Evolutionary conservation across 2,797 vertebrate genomes (phyloP).

Genomic region (Salarias fasciatus): DNA sequence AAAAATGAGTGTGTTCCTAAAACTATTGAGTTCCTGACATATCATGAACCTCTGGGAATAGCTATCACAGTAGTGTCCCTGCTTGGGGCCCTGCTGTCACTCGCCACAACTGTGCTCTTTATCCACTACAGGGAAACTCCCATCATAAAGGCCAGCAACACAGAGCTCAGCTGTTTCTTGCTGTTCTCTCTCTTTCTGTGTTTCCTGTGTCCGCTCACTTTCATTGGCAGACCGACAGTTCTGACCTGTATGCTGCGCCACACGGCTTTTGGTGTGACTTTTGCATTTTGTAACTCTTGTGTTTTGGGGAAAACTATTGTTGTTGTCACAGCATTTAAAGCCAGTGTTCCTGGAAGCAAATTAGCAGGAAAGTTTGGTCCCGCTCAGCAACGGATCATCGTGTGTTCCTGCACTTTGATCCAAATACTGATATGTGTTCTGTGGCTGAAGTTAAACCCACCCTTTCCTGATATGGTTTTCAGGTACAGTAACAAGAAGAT

Average conservation of each 20-base stretch:
- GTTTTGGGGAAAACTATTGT: slow-evolving; percentile 82
- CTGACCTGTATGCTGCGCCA: slow-evolving; percentile 81
- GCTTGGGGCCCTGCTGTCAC: slow-evolving; percentile 71
- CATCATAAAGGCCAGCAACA: slow-evolving; percentile 83
- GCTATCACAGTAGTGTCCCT: slow-evolving; percentile 73
- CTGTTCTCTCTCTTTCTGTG: slow-evolving; percentile 78
- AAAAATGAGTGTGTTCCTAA: slow-evolving; percentile 76
- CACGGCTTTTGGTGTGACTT: slow-evolving; percentile 79
- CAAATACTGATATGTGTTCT: slow-evolving; percentile 76
- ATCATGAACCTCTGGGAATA: slow-evolving; percentile 76
- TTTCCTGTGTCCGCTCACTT: slow-evolving; percentile 81
- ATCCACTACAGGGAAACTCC: slow-evolving; percentile 75
- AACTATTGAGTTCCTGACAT: slow-evolving; percentile 77
- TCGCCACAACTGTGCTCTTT: slow-evolving; percentile 66
- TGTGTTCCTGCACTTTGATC: slow-evolving; percentile 75
- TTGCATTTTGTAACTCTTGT: slow-evolving; percentile 83
- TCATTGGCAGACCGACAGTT: slow-evolving; percentile 73
- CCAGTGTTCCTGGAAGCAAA: slow-evolving; percentile 72
- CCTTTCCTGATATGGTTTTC: slow-evolving; percentile 75
- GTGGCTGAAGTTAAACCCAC: slow-evolving; percentile 78
- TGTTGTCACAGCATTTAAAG: slow-evolving; percentile 80
- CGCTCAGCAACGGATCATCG: slow-evolving; percentile 75
- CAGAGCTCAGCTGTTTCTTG: slow-evolving; percentile 79
- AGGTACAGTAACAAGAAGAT: slow-evolving; percentile 74
- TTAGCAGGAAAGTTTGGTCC: slow-evolving; percentile 70